These are phyloP conservation scores for Brachyptera risi DNA, from an alignment of 2,888 invertebrate genomes.

Conservation along the genomic window DNA sequence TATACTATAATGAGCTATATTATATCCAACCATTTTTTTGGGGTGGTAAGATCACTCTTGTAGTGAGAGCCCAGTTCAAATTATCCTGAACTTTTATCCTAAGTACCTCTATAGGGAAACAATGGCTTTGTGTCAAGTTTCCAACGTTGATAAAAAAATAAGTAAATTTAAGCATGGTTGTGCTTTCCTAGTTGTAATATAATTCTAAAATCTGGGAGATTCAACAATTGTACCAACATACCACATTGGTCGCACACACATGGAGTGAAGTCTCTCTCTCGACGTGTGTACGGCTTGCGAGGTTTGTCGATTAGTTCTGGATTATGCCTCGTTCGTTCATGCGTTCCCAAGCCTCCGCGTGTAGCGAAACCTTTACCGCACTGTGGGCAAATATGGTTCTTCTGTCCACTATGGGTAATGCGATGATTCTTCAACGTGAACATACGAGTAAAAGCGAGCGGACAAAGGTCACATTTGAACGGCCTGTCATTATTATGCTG, in stretches of 20 bases:
- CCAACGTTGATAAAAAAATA: too few species aligned
- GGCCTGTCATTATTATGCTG: conserved; percentile 28
- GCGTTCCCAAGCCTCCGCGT: conserved; percentile 21
- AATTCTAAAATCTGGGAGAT: neutral
- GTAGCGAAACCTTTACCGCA: conserved; percentile 26
- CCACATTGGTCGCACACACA: conserved; percentile 29
- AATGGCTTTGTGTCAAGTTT: too few species aligned
- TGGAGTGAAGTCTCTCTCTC: conserved; percentile 27
- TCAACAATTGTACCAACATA: conserved; percentile 1
- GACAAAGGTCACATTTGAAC: conserved; percentile 30
- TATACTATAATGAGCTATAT: too few species aligned
- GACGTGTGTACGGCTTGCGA: conserved; percentile 26
- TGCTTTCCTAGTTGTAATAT: neutral
- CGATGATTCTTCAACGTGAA: conserved; percentile 16
- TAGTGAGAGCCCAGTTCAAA: too few species aligned
- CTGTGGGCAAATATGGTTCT: conserved; percentile 19
- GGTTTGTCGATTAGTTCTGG: conserved; percentile 1
- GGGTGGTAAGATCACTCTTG: too few species aligned
- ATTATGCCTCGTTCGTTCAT: conserved; percentile 22
- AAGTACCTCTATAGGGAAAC: too few species aligned
- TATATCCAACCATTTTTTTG: too few species aligned
- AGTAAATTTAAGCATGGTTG: too few species aligned
- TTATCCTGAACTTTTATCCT: too few species aligned
- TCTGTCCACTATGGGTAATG: conserved; percentile 18
- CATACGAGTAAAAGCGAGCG: conserved; percentile 13